Percentiles rank a stretch among this genome's conserved stretches.
phyloP scores from a whole-genome alignment of 1,140 invertebrate species.

The Gonatopus flavifemur region DNA sequence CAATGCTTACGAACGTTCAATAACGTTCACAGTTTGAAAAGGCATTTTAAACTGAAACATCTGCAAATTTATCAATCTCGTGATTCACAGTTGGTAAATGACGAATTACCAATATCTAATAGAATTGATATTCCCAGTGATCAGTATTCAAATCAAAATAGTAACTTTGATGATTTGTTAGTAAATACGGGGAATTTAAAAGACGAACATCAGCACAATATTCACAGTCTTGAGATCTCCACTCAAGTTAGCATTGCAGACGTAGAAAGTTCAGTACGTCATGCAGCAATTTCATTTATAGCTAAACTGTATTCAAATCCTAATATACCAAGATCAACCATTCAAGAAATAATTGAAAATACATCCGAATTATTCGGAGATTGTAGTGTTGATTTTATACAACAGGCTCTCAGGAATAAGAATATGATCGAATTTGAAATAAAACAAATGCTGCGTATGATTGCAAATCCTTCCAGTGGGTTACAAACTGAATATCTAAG shows the following conservation, averaged over 20 bases:
- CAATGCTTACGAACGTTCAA: conserved; percentile 16
- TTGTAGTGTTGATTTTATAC: conserved; percentile 4
- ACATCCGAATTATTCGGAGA: conserved; percentile 12
- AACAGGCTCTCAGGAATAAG: conserved; percentile 7
- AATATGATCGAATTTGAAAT: conserved; percentile 9
- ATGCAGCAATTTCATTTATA: conserved; percentile 9
- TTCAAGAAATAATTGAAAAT: conserved; percentile 18
- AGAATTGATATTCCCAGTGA: too few relatives aligned
- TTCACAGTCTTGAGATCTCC: too few relatives aligned
- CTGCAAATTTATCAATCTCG: too few relatives aligned
- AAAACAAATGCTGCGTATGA: conserved; percentile 13
- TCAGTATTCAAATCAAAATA: neutral
- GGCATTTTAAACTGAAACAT: conserved; percentile 16
- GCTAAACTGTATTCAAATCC: conserved; percentile 18
- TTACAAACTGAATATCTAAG: conserved; percentile 22
- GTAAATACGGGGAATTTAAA: neutral
- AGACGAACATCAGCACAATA: too few relatives aligned
- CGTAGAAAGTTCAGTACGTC: neutral
- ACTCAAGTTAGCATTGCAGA: conserved; percentile 8
- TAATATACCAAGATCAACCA: conserved; percentile 14
- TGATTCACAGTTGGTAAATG: too few relatives aligned
- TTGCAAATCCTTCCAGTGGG: too few relatives aligned
- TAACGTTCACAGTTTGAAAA: conserved; percentile 20
- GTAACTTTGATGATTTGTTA: neutral
- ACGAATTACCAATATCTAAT: too few relatives aligned